Evolutionary conservation across 2,888 invertebrate genomes (phyloP), one percentile per base, ranked within the genome.

Genomic region (Sclerodermus sp.): DNA sequence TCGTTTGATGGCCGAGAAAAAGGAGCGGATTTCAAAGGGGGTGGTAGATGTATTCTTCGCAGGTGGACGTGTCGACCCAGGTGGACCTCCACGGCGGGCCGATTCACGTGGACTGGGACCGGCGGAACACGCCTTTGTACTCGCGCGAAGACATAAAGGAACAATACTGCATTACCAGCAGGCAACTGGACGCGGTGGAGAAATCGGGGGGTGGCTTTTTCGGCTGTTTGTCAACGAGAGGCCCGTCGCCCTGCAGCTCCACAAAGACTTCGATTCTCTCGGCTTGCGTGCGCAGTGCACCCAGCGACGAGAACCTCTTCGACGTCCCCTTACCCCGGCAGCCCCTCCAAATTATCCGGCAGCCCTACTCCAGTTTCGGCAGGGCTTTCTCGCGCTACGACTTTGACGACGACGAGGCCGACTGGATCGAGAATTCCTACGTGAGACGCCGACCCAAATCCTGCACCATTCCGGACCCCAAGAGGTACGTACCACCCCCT

Each of bases 101-200:
- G 78, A 79, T 82, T 78, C 70, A 83, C 79, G 75, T 83, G 55
- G 74, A 76, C 49, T 74, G 73, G 75, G 71, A 74, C 39, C 71
- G 77, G 31, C 74, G 81, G 17, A 79, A 79, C 32, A 82, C 83
- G 5, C 81, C 82, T 43, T 79, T 89, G 69, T 94, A 94, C 82
- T 93, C 93, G 54, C 90, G 93, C 73, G 84, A 91, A 81, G 91
- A 91, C 81, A 93, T 95, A 79, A 85, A 91, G 66, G 94, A 95
- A 76, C 94, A 94, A 81, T 95, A 95, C 82, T 95, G 94, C 82
- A 91, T 95, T 81, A 93, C 89, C 76, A 91, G 90, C 80, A 87
- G 93, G 74, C 93, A 93, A 79, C 81, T 94, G 78, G 90, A 90
- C 74, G 86, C 89, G 67, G 84, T 93, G 71, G 92, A 93, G 70